These are phyloP conservation scores for Tenthredo notha DNA, from an alignment of 2,888 invertebrate species.

Conservation along the genomic window DNA sequence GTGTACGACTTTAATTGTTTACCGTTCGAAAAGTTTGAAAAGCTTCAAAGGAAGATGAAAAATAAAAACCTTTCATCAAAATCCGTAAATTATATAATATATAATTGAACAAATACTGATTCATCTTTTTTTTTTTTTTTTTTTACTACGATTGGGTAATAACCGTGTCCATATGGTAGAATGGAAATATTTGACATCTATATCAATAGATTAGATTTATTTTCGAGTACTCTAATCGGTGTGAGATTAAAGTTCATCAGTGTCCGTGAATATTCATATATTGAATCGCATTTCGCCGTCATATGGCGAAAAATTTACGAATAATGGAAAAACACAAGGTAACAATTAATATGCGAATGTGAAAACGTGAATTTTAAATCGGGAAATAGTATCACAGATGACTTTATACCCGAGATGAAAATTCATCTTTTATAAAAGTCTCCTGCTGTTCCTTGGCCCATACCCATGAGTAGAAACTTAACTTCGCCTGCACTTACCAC, in stretches of 20 bases:
- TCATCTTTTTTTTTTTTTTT: background rate
- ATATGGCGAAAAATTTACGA: background rate
- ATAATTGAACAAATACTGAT: background rate
- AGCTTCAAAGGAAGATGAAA: background rate
- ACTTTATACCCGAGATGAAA: constrained; percentile 5
- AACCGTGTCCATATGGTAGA: background rate
- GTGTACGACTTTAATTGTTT: background rate
- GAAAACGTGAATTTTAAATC: background rate
- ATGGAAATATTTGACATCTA: background rate
- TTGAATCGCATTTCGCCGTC: background rate
- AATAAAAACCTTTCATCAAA: background rate
- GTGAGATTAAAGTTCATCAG: background rate
- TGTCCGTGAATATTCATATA: background rate
- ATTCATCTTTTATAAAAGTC: constrained; percentile 21
- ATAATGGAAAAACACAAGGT: too few species aligned
- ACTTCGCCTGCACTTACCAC: constrained; percentile 17
- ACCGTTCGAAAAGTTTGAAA: background rate
- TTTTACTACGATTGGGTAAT: background rate
- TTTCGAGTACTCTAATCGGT: background rate
- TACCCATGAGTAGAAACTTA: background rate
- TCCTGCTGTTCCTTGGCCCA: background rate
- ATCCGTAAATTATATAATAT: background rate
- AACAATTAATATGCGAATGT: too few species aligned
- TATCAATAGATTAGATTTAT: background rate
- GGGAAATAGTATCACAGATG: background rate